A percentile compares a stretch with the other conserved stretches of the same genome.
These are phyloP conservation scores for Eretmochelys imbricata DNA, from an alignment of 2,113 vertebrate species.

Conservation along the genomic window DNA sequence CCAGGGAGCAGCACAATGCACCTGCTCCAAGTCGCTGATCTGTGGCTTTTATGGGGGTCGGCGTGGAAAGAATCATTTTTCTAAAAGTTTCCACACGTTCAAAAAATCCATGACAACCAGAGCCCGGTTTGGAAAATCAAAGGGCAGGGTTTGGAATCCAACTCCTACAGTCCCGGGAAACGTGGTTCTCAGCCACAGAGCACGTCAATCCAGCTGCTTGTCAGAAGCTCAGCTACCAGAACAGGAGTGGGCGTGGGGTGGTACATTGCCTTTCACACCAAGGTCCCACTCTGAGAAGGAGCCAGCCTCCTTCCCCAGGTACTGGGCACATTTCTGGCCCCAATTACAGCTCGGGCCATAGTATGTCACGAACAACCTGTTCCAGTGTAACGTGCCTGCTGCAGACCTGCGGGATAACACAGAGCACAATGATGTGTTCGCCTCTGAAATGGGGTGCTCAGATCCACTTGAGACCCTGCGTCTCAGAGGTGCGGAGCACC, in stretches of 20 bases:
- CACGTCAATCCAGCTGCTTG: neutral
- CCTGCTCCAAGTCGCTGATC: neutral
- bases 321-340: neutral
- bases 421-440: neutral
- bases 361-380: neutral
- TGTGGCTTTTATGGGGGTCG: neutral
- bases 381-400: neutral
- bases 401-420: neutral
- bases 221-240: neutral
- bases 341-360: neutral
- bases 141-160: fast-evolving
- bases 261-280: neutral
- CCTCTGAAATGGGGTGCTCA: neutral
- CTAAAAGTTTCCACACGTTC: neutral
- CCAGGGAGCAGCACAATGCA: neutral
- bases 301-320: neutral
- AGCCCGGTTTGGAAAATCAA: neutral
- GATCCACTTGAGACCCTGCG: neutral
- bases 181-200: neutral
- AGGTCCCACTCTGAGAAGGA: neutral
- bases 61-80: neutral
- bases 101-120: fast-evolving
- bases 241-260: neutral
- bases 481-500: neutral
- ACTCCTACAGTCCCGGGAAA: neutral